Base-by-base conservation (phyloP, 2,797 vertebrate genomes). In the Brachyrhaphis roseni region DNA sequence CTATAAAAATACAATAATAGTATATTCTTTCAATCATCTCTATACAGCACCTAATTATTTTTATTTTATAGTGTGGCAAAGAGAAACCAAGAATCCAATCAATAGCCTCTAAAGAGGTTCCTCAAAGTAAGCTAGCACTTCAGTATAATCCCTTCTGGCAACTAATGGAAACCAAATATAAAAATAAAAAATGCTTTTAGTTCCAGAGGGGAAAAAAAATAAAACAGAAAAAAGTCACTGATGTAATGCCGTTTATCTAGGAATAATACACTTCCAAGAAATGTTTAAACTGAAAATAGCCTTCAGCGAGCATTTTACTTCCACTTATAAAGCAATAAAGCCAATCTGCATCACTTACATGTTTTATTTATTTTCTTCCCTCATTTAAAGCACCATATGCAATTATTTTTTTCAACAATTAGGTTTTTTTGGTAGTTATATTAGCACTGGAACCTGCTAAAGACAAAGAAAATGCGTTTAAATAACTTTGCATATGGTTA, bases 201-300 rank as follows among this genome's bases (percentile, higher is more conserved):
- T 34, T 51, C 47, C 2, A 5, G n/a, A 26, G 49, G 23, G 41
- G 41, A 11, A 28, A n/a, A 16, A 28, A 59, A 28, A 26, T 0
- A 6, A 28, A 1, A 66, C 8, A 31, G 26, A 47, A 23, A 57
- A 59, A 46, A 46, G 15, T 41, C 2, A 18, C 39, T 45, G 74
- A 76, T 11, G 43, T 46, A 41, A 34, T 20, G 31, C 18, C 2
- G 1, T 36, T 62, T 66, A 16, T 57, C 34, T 41, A 8, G 11
- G 34, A 74, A 74, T 41, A 26, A 64, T 6, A 49, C 11, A 23
- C 11, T 76, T 76, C 12, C 57, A 76, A 64, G 57, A 64, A 64
- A 31, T 20, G 45, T 43, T 47, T 31, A 47, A 47, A 59, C 11
- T 41, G 43, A 74, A 43, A 36, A n/a, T 39, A 41, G 34, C 73